A percentile compares a stretch with the other conserved stretches of the same genome.
Conservation (phyloP, 2,113 vertebrate species). For the Gobio gobio region DNA sequence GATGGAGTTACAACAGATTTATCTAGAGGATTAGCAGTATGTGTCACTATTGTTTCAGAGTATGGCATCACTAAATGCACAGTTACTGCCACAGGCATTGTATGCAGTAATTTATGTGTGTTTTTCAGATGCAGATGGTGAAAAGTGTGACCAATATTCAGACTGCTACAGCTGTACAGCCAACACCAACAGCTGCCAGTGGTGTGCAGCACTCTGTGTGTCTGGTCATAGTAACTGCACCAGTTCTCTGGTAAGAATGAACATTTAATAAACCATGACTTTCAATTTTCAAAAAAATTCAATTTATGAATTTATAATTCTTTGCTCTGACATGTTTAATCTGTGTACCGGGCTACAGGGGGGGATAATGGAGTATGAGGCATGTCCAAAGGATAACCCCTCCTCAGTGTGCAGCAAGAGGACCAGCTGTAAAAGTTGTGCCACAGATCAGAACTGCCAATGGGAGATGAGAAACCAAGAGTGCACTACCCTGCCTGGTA, state of each 20-base stretch:
- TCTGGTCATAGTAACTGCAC: slow-evolving; percentile 90
- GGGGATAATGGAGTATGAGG: slow-evolving; percentile 77
- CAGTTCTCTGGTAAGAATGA: slow-evolving; percentile 78
- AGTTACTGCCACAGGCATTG: neutral
- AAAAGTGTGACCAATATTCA: slow-evolving; percentile 92
- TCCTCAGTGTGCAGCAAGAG: slow-evolving; percentile 94
- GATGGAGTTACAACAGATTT: neutral
- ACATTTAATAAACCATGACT: neutral
- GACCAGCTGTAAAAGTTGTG: slow-evolving; percentile 97
- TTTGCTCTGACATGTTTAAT: neutral
- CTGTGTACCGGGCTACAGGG: slow-evolving; percentile 72
- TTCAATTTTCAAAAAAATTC: neutral
- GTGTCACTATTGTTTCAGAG: neutral
- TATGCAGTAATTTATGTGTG: neutral
- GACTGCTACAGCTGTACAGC: slow-evolving; percentile 98
- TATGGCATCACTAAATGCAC: neutral
- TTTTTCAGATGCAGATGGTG: slow-evolving; percentile 81
- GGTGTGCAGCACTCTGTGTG: slow-evolving; percentile 88
- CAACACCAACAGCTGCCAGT: slow-evolving; percentile 94
- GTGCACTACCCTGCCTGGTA: slow-evolving; percentile 92
- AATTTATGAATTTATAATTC: neutral
- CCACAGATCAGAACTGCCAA: slow-evolving; percentile 95
- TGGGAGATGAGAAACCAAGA: slow-evolving; percentile 96
- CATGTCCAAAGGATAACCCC: slow-evolving; percentile 91
- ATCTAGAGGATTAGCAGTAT: no score